These are phyloP conservation scores for Dryobota labecula DNA, from an alignment of 2,888 invertebrate genomes.

Conservation along the genomic window DNA sequence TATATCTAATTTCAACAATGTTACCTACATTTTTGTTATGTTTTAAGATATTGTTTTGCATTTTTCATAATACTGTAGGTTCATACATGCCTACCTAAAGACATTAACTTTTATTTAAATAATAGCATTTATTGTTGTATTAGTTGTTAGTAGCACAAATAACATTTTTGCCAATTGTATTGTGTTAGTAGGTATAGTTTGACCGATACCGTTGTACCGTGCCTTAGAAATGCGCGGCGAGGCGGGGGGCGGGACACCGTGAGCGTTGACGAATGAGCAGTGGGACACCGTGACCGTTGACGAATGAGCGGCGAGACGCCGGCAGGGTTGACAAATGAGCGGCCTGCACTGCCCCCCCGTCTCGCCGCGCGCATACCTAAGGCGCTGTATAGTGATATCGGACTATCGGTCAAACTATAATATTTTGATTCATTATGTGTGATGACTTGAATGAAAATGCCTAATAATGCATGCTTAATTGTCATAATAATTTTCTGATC, in stretches of 20 bases:
- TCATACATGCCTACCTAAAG: slow-evolving; percentile 25
- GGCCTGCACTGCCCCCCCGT: too few species aligned
- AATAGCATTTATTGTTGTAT: slow-evolving; percentile 63
- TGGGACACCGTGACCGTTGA: too few species aligned
- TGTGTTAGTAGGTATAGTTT: slow-evolving; percentile 28
- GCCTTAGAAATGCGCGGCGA: too few species aligned
- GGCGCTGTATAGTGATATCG: too few species aligned
- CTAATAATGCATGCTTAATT: slow-evolving; percentile 40
- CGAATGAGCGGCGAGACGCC: too few species aligned
- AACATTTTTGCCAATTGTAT: slow-evolving; percentile 23
- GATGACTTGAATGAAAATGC: slow-evolving; percentile 35
- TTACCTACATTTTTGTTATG: slow-evolving; percentile 45
- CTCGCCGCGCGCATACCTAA: too few species aligned
- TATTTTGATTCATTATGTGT: slow-evolving; percentile 20
- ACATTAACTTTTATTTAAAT: slow-evolving; percentile 43
- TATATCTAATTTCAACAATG: slow-evolving; percentile 25
- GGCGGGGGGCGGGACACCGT: too few species aligned
- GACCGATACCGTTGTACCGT: too few species aligned
- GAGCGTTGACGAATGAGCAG: too few species aligned
- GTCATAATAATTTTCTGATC: slow-evolving; percentile 55
- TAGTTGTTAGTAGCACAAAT: slow-evolving; percentile 41
- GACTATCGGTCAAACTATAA: too few species aligned
- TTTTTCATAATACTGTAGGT: slow-evolving; percentile 39
- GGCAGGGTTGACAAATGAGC: too few species aligned
- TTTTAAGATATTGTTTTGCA: slow-evolving; percentile 38